phyloP scores from a whole-genome alignment of 2,888 invertebrate species.

The Drosophila paucipuncta region DNA sequence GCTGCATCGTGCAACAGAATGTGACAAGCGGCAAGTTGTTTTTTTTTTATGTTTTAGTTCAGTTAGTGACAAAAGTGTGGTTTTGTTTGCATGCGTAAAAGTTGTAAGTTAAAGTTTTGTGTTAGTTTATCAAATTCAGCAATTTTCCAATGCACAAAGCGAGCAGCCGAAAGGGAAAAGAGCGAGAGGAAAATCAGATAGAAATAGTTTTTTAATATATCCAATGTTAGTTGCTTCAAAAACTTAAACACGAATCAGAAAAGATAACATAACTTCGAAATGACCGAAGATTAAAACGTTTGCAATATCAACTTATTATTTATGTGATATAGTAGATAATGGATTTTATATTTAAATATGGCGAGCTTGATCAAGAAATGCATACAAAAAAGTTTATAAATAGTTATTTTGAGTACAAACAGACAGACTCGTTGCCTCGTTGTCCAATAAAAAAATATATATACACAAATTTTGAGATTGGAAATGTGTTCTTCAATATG shows the following conservation, averaged over 20 bases:
- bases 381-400: not conserved
- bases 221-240: slow-evolving; percentile 46
- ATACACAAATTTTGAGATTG: not conserved
- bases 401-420: not conserved
- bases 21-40: slow-evolving; percentile 3
- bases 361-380: not conserved
- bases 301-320: not conserved
- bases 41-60: slow-evolving; percentile 10
- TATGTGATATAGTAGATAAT: not conserved
- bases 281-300: slow-evolving; percentile 1
- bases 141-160: slow-evolving; percentile 39
- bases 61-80: slow-evolving; percentile 59
- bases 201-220: slow-evolving; percentile 19
- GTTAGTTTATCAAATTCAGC: slow-evolving; percentile 30
- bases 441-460: not conserved
- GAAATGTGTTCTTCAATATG: not conserved
- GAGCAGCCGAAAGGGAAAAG: slow-evolving; percentile 47
- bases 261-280: not conserved
- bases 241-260: slow-evolving; percentile 37
- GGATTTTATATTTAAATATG: not conserved
- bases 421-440: not conserved
- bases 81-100: slow-evolving; percentile 50
- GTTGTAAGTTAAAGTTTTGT: slow-evolving; percentile 27
- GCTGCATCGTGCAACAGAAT: slow-evolving; percentile 38
- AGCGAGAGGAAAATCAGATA: slow-evolving; percentile 44